Percentiles rank a stretch among this genome's conserved stretches.
Conservation (phyloP, 2,888 invertebrate species). For the Temnothorax unifasciatus region DNA sequence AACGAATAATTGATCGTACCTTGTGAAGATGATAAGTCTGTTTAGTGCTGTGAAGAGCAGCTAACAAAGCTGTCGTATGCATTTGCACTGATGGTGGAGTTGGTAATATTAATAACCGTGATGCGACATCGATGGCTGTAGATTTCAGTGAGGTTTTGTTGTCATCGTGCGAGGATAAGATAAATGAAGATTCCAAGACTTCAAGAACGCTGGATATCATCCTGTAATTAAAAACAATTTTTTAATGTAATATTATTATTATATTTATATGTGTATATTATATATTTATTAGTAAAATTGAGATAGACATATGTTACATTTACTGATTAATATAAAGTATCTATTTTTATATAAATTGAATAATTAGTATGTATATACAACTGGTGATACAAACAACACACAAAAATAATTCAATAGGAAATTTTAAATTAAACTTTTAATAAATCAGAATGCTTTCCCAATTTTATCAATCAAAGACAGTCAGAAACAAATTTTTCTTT, state of each 20-base stretch:
- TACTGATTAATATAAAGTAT: background rate
- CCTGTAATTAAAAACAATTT: constrained; percentile 83
- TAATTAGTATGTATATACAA: background rate
- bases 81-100: constrained; percentile 91
- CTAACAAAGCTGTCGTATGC: constrained; percentile 93
- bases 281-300: background rate
- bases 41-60: constrained; percentile 92
- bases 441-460: constrained; percentile 7
- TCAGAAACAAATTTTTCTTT: background rate
- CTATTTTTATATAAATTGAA: background rate
- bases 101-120: constrained; percentile 90
- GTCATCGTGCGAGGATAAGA: constrained; percentile 87
- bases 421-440: background rate
- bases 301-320: background rate
- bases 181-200: constrained; percentile 91
- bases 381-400: background rate
- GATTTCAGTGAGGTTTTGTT: constrained; percentile 86
- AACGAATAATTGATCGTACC: constrained; percentile 85
- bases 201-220: constrained; percentile 91
- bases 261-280: background rate
- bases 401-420: background rate
- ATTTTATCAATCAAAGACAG: background rate
- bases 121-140: constrained; percentile 90
- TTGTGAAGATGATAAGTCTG: constrained; percentile 95
- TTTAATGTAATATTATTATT: background rate